Percentiles rank a stretch among this genome's conserved stretches.
Conservation (phyloP, 1,140 invertebrate species). For the Diachasma alloeum region DNA sequence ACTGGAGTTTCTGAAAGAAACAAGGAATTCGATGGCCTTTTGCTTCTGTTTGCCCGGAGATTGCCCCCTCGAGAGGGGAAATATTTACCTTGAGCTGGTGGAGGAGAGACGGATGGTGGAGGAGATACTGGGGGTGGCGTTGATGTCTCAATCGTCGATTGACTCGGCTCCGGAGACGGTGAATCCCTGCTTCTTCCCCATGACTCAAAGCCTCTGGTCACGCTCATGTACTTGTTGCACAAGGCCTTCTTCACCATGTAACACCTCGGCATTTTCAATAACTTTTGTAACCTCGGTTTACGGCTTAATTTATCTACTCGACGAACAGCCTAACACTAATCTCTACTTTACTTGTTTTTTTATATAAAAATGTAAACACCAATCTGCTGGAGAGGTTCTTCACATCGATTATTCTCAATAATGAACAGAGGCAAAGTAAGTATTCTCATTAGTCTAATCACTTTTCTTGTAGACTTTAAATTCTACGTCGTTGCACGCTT, state of each 20-base stretch:
- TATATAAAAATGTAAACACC: conserved; percentile 31
- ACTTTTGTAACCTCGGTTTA: background rate
- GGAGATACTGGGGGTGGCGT: background rate
- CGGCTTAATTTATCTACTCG: background rate
- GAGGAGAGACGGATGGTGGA: background rate
- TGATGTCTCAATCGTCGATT: background rate
- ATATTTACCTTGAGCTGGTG: conserved; percentile 5
- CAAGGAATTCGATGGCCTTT: background rate
- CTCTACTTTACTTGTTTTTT: background rate
- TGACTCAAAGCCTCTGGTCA: conserved; percentile 57
- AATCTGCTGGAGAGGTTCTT: conserved; percentile 5
- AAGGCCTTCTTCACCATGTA: conserved; percentile 68
- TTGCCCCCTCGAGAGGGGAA: background rate
- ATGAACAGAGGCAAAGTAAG: background rate
- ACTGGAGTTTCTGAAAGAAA: background rate
- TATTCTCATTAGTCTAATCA: background rate
- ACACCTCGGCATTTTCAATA: conserved; percentile 64
- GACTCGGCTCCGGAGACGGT: conserved; percentile 39
- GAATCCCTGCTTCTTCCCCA: conserved; percentile 53
- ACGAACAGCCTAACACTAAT: background rate
- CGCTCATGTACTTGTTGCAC: conserved; percentile 67
- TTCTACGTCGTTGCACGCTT: conserved; percentile 25
- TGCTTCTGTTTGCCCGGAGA: background rate
- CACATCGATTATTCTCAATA: background rate
- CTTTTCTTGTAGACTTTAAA: background rate